These are phyloP conservation scores for Orgyia antiqua DNA, from an alignment of 2,888 invertebrate species.

Conservation along the genomic window DNA sequence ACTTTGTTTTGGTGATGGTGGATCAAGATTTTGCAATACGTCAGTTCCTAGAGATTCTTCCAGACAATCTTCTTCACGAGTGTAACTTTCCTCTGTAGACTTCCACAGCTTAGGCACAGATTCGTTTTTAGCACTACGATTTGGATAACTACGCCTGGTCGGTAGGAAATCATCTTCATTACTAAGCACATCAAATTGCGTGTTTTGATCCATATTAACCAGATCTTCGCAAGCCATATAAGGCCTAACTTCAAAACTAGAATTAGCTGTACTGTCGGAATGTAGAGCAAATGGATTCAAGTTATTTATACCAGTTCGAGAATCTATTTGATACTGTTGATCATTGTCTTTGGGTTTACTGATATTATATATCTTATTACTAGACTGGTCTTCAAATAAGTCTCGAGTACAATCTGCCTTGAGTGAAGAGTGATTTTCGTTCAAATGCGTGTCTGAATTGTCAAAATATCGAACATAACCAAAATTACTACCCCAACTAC, in stretches of 20 bases:
- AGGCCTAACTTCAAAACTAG: constrained; percentile 74
- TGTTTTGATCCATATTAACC: constrained; percentile 80
- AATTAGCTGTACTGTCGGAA: constrained; percentile 80
- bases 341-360: constrained; percentile 25
- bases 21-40: constrained; percentile 52
- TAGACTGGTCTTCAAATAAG: constrained; percentile 43
- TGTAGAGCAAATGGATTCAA: constrained; percentile 59
- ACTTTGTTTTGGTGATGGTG: constrained; percentile 56
- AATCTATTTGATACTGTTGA: constrained; percentile 29
- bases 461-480: constrained; percentile 83
- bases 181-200: constrained; percentile 64
- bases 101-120: constrained; percentile 59
- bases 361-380: constrained; percentile 22
- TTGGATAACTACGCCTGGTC: constrained; percentile 82
- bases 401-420: constrained; percentile 63
- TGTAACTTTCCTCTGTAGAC: constrained; percentile 60
- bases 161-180: constrained; percentile 53
- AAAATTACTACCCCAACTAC: constrained; percentile 80
- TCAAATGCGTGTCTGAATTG: constrained; percentile 59
- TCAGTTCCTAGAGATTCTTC: constrained; percentile 36
- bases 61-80: constrained; percentile 32
- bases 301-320: constrained; percentile 25
- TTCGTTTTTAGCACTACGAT: constrained; percentile 72
- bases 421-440: constrained; percentile 32
- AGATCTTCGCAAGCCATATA: constrained; percentile 84